Percentiles rank a stretch among this genome's conserved stretches.
These are phyloP conservation scores for Lycodopsis pacificus DNA, from an alignment of 2,797 vertebrate species.

Conservation along the genomic window DNA sequence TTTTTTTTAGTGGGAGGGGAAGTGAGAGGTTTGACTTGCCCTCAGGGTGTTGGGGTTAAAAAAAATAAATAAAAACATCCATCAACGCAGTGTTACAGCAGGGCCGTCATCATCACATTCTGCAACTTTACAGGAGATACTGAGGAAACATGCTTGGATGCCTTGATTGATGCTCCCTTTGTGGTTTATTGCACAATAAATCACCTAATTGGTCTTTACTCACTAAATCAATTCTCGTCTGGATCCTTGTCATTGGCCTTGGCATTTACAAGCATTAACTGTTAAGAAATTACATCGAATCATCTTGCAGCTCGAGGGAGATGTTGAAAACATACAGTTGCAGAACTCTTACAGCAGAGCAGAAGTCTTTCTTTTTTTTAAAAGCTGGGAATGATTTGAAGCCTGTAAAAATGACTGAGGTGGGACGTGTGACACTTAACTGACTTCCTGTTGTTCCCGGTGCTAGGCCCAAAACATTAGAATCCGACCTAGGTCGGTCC, in stretches of 20 bases:
- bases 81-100: constrained; percentile 41
- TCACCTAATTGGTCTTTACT: constrained; percentile 3
- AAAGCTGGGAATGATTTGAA: constrained; percentile 45
- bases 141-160: constrained; percentile 17
- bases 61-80: constrained; percentile 25
- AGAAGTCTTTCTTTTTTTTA: constrained; percentile 11
- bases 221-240: not conserved
- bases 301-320: constrained; percentile 13
- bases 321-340: constrained; percentile 10
- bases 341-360: constrained; percentile 14
- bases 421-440: constrained; percentile 22
- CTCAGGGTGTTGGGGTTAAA: constrained; percentile 42
- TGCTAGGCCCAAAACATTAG: not conserved
- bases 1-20: constrained; percentile 30
- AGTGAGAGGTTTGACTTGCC: constrained; percentile 45
- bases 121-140: constrained; percentile 19
- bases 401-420: constrained; percentile 55
- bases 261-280: constrained; percentile 19
- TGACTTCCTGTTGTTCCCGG: not conserved
- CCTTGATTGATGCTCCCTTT: constrained; percentile 2
- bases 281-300: constrained; percentile 15
- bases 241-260: not conserved
- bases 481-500: constrained; percentile 5
- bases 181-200: constrained; percentile 11
- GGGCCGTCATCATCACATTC: constrained; percentile 45